Conservation (phyloP, 2,797 vertebrate species). For the Semaprochilodus insignis region DNA sequence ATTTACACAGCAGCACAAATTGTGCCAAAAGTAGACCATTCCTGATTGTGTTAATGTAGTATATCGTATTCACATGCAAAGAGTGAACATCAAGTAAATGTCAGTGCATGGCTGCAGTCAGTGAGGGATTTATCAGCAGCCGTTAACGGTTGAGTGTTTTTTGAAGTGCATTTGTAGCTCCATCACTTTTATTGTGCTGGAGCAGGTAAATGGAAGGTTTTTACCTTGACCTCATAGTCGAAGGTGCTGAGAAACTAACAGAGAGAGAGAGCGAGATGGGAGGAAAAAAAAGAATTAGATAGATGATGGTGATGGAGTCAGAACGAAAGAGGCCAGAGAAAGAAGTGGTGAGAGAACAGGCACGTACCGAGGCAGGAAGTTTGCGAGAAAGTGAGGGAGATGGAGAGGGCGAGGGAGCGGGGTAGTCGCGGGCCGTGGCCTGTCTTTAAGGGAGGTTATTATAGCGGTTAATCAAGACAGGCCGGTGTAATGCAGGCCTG, state of each 20-base stretch:
- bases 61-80: too few species aligned
- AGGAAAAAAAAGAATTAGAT: background rate
- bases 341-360: background rate
- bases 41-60: too few species aligned
- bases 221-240: constrained; percentile 7
- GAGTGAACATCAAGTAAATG: too few species aligned
- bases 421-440: constrained; percentile 10
- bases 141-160: background rate
- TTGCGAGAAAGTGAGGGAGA: constrained; percentile 4
- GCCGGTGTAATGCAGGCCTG: constrained; percentile 54
- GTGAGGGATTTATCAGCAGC: background rate
- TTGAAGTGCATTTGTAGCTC: background rate
- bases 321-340: background rate
- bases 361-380: background rate
- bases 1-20: too few species aligned
- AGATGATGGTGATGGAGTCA: constrained; percentile 6
- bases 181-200: background rate
- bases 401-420: constrained; percentile 1
- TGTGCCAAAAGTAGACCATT: too few species aligned
- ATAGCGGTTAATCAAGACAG: constrained; percentile 62
- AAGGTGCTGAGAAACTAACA: constrained; percentile 11
- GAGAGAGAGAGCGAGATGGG: background rate
- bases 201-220: constrained; percentile 1
- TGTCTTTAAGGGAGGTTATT: constrained; percentile 61
- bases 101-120: background rate